phyloP scores from a whole-genome alignment of 2,113 vertebrate species.

The Chitala chitala region DNA sequence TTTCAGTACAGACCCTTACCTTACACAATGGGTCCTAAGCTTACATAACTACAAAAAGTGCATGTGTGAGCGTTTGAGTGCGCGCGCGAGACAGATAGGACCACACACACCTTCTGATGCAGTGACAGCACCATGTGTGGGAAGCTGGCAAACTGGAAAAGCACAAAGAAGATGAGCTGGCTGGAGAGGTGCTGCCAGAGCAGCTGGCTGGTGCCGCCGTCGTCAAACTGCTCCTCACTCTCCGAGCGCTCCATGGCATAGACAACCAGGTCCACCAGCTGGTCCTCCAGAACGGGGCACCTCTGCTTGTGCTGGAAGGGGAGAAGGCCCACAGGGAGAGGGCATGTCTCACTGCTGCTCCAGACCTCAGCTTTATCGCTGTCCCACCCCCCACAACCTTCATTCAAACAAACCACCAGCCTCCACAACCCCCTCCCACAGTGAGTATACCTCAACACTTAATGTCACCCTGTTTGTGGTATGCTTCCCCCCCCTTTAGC shows the following conservation, averaged over 20 bases:
- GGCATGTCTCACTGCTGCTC: neutral
- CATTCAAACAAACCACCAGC: no score
- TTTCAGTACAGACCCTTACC: no score
- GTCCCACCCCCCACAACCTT: neutral
- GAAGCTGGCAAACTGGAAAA: conserved; percentile 99
- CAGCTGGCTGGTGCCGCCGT: conserved; percentile 94
- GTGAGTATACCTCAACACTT: neutral
- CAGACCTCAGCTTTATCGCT: neutral
- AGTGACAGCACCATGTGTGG: conserved; percentile 98
- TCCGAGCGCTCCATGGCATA: conserved; percentile 99
- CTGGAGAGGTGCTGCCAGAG: conserved; percentile 99
- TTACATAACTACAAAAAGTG: no score
- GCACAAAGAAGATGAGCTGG: conserved; percentile 99
- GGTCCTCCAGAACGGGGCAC: conserved; percentile 96
- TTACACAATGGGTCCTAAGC: no score
- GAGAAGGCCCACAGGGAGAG: conserved; percentile 62
- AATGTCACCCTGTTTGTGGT: neutral
- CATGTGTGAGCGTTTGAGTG: no score
- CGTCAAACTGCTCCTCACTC: conserved; percentile 96
- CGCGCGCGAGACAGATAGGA: neutral
- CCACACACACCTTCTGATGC: conserved; percentile 86
- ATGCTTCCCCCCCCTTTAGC: neutral
- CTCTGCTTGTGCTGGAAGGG: conserved; percentile 92
- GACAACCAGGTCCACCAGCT: conserved; percentile 96
- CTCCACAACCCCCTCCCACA: neutral